Conservation (phyloP, 1,140 invertebrate genomes). For the Riptortus pedestris region DNA sequence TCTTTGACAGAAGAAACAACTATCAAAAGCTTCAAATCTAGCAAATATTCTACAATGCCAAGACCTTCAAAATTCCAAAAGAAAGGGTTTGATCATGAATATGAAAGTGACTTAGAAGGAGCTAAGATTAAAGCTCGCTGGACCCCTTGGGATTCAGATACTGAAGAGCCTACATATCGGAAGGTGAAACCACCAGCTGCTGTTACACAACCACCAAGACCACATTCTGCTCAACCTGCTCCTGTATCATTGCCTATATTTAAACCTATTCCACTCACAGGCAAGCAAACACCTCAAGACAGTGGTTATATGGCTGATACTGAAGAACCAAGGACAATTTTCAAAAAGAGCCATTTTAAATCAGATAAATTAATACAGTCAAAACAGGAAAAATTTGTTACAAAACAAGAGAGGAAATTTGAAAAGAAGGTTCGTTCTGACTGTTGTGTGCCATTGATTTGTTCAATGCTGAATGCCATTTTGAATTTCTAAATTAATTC, state of each 20-base stretch:
- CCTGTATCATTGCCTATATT: constrained; percentile 45
- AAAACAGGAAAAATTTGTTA: constrained; percentile 12
- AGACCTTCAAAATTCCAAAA: constrained; percentile 51
- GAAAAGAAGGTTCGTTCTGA: constrained; percentile 32
- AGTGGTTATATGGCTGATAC: constrained; percentile 64
- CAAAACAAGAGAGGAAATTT: constrained; percentile 29
- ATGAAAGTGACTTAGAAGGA: constrained; percentile 56
- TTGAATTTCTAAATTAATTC: too few species aligned
- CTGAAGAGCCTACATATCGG: constrained; percentile 47
- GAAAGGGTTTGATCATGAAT: constrained; percentile 54
- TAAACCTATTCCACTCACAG: constrained; percentile 36
- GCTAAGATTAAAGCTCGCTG: constrained; percentile 45
- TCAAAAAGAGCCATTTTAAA: constrained; percentile 7
- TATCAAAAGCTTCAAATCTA: constrained; percentile 36
- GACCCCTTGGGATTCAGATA: constrained; percentile 54
- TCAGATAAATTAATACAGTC: constrained; percentile 9
- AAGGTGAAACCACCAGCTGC: constrained; percentile 43
- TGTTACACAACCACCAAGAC: constrained; percentile 35
- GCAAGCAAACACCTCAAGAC: constrained; percentile 39
- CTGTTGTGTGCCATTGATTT: background rate
- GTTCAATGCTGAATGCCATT: too few species aligned
- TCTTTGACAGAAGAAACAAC: constrained; percentile 31
- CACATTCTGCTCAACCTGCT: constrained; percentile 40
- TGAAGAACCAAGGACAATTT: constrained; percentile 45
- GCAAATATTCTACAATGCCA: constrained; percentile 39